These are phyloP conservation scores for Whitmania pigra DNA, from an alignment of 1,140 invertebrate species.

Conservation along the genomic window DNA sequence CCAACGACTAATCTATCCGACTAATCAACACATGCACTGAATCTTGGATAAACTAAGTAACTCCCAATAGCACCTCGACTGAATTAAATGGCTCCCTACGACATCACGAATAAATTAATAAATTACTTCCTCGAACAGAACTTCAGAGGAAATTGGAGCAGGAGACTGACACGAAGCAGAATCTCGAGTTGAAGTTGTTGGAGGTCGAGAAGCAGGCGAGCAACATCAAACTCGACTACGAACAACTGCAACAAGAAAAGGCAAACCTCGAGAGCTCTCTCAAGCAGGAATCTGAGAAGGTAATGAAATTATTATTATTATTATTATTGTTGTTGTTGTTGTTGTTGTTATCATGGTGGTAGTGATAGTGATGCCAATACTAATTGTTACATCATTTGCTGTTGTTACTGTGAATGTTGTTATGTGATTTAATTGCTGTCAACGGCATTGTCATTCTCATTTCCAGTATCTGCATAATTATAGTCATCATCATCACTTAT, in stretches of 20 bases:
- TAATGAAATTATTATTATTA: slow-evolving; percentile 18
- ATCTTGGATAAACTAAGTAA: background rate
- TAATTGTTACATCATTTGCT: too few relatives aligned
- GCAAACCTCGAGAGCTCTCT: slow-evolving; percentile 30
- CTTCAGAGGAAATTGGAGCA: slow-evolving; percentile 78
- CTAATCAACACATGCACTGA: too few relatives aligned
- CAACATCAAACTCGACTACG: slow-evolving; percentile 80
- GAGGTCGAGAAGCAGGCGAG: slow-evolving; percentile 85
- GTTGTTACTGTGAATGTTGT: background rate
- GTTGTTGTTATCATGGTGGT: background rate
- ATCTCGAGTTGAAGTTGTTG: slow-evolving; percentile 66
- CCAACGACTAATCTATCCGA: too few relatives aligned
- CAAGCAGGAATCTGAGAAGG: slow-evolving; percentile 35
- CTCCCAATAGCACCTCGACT: background rate
- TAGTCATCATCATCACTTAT: too few relatives aligned
- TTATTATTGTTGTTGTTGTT: too few relatives aligned
- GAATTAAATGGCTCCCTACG: too few relatives aligned
- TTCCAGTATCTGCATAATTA: background rate
- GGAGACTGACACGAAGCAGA: slow-evolving; percentile 68
- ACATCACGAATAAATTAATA: background rate
- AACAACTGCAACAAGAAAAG: slow-evolving; percentile 74
- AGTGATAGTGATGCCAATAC: slow-evolving; percentile 1
- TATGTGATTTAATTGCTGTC: background rate
- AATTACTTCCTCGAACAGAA: slow-evolving; percentile 47
- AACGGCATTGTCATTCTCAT: background rate